These are phyloP conservation scores for Ardeotis arabs DNA, from an alignment of 2,113 vertebrate genomes.

Conservation along the genomic window DNA sequence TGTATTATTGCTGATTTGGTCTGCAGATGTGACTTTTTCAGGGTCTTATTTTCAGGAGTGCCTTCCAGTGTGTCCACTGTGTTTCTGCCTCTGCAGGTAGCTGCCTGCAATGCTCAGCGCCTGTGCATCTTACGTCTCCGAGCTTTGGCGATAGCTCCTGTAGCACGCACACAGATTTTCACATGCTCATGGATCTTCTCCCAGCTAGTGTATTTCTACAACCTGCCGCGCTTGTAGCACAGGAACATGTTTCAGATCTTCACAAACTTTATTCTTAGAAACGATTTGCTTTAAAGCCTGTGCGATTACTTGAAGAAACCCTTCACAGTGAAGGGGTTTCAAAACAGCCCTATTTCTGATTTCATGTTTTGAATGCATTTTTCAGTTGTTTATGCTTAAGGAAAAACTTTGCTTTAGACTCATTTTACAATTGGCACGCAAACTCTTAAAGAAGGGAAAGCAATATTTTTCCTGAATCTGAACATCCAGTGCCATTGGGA, in stretches of 20 bases:
- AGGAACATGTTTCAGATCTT: not conserved
- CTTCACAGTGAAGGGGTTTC: not conserved
- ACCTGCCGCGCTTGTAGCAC: not conserved
- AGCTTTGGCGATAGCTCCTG: not conserved
- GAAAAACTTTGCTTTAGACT: not conserved
- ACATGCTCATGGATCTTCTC: not conserved
- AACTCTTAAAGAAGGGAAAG: not conserved
- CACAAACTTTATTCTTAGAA: not conserved
- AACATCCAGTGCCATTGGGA: not conserved
- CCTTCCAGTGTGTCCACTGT: not conserved
- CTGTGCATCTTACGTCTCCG: rapidly evolving
- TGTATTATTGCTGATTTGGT: not conserved
- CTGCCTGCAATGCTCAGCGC: rapidly evolving
- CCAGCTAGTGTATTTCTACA: no score
- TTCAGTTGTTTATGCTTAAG: not conserved
- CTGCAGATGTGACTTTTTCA: not conserved
- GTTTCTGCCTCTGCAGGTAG: not conserved
- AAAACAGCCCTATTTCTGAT: not conserved
- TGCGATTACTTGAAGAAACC: not conserved
- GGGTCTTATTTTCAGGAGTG: not conserved
- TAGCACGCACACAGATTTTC: rapidly evolving
- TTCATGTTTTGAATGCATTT: not conserved
- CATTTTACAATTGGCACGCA: not conserved
- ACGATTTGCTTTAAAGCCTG: not conserved
- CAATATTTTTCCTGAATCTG: not conserved